A percentile compares a stretch with the other conserved stretches of the same genome.
Conservation (phyloP, 2,888 invertebrate species). For the Agonopterix arenella region DNA sequence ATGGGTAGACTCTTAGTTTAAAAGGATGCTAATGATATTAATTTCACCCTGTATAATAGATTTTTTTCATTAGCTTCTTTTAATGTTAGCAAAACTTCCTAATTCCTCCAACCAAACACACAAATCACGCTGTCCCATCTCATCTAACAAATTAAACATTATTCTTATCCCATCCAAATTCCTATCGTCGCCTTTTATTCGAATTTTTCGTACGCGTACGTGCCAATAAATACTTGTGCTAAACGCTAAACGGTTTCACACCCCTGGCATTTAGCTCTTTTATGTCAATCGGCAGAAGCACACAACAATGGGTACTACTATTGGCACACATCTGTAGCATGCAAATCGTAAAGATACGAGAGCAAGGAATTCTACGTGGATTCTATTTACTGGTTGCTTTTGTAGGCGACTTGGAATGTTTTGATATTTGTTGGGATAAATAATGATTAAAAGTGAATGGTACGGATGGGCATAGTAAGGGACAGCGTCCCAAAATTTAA, state of each 20-base stretch:
- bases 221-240: slow-evolving; percentile 66
- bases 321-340: slow-evolving; percentile 39
- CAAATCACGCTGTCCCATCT: slow-evolving; percentile 50
- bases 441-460: too few relatives aligned
- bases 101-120: slow-evolving; percentile 12
- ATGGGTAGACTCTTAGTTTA: too few relatives aligned
- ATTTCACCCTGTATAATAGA: too few relatives aligned
- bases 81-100: background rate
- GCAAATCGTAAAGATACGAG: slow-evolving; percentile 53
- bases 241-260: slow-evolving; percentile 35
- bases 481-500: too few relatives aligned
- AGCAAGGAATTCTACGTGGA: slow-evolving; percentile 68
- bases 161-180: slow-evolving; percentile 64
- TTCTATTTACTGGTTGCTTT: slow-evolving; percentile 66
- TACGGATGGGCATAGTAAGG: too few relatives aligned
- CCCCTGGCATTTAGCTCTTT: slow-evolving; percentile 66
- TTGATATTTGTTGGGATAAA: slow-evolving; percentile 34
- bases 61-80: too few relatives aligned
- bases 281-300: slow-evolving; percentile 56
- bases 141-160: slow-evolving; percentile 71
- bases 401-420: slow-evolving; percentile 16
- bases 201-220: slow-evolving; percentile 72
- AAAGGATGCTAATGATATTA: too few relatives aligned
- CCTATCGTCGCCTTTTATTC: slow-evolving; percentile 65
- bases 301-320: slow-evolving; percentile 13